Base-by-base conservation (phyloP, 2,797 vertebrate genomes). In the Pangasius mekongensis region DNA sequence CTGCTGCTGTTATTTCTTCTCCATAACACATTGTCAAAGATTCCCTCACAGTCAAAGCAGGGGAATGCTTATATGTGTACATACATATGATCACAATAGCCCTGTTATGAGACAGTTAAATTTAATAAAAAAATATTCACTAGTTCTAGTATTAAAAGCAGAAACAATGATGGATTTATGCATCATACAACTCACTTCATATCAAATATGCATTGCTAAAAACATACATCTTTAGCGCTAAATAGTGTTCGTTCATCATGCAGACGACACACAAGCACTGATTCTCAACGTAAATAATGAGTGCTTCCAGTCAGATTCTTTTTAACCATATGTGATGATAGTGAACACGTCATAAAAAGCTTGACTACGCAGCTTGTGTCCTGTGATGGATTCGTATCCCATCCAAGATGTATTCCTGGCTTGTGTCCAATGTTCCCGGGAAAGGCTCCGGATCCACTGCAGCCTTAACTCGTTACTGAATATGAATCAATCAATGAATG, bases 1-100 rank as follows among this genome's bases (percentile, higher is more conserved):
- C 71, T 22, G 58, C 81, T 36, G 54, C 39, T 77, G 8, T n/a
- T 67, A 27, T 30, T 52, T n/a, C 36, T 36, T 43, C 18, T 52
- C 14, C 22, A 78, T 84, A 88, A 77, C 71, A 78, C 49, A 18
- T 3, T 67, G 64, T 56, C 71, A 77, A 84, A 78, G 47, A 84
- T 84, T 77, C 47, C 49, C 58, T 82, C 36, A 62, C 56, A 43
- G 80, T 62, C 60, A 47, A 64, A 16, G 81, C 81, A 64, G n/a
- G 24, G 58, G 36, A 64, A 43, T n/a, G n/a, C n/a, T 7, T 13
- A 33, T 16, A 36, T 58, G 56, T 82, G 56, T 62, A 62, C 80
- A 82, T 62, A 82, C 0, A 6, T n/a, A 39, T 39, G 14, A 49
- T n/a, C 36, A 9, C 30, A 49, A 66, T 30, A 1, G 1, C 39